Evolutionary conservation across 2,797 vertebrate species (phyloP), one percentile per base, ranked within the genome.

Genomic region (Sylvilagus floridanus): DNA sequence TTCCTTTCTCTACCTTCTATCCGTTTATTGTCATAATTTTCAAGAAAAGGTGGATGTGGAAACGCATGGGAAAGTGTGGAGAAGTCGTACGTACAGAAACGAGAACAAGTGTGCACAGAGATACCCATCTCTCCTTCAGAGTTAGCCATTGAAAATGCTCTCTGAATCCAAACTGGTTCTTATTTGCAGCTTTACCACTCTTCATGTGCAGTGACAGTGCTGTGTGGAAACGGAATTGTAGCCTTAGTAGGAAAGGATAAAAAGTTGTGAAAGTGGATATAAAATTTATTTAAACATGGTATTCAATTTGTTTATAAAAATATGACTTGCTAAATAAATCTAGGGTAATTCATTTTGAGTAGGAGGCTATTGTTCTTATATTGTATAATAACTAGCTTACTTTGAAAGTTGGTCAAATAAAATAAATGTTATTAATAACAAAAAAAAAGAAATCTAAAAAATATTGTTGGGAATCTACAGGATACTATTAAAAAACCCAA

Each of bases 371-470:
- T 96, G 86, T 95, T 96, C 94, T 93, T 93, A 91, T 94, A 96
- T 68, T 76, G 57, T 97, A 87, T 97, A 72, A 89, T 92, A 92
- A 92, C 60, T 96, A 94, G 91, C 78, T 54, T 90, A 96, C 83
- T 90, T 37, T 76, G 96, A 92, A 89, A 95, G 37, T 94, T 96
- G 93, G 83, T 96, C 82, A 90, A 95, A 96, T 97, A 97, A 97
- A 97, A 95, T 88, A 96, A 91, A 65, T 96, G 57, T 96, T 95
- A 90, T 63, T 97, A 94, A 96, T n/a, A n/a, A n/a, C n/a, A n/a
- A n/a, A n/a, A n/a, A n/a, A n/a, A n/a, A n/a, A n/a, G n/a, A n/a
- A n/a, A n/a, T n/a, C n/a, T n/a, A n/a, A n/a, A n/a, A n/a, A n/a
- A n/a, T n/a, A n/a, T n/a, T n/a, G n/a, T n/a, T n/a, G n/a, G n/a